These are phyloP conservation scores for Macrosiphum euphorbiae DNA, from an alignment of 2,888 invertebrate genomes.

Conservation along the genomic window DNA sequence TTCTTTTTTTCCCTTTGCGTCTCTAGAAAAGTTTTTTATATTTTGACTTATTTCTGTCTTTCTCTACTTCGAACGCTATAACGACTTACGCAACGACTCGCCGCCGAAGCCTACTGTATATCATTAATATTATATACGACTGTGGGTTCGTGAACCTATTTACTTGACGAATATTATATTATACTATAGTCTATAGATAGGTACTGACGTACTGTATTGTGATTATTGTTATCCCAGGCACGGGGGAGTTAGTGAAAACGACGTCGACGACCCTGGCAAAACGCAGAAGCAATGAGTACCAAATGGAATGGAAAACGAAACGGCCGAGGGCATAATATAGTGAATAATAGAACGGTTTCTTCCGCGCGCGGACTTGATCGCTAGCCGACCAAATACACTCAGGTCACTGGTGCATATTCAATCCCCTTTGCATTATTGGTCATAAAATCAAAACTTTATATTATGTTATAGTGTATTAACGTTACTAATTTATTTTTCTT, in stretches of 20 bases:
- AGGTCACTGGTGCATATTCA: background rate
- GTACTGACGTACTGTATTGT: background rate
- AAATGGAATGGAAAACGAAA: constrained; percentile 40
- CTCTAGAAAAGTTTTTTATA: background rate
- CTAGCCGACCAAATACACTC: background rate
- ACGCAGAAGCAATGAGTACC: background rate
- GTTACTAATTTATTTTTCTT: background rate
- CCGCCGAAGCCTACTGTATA: background rate
- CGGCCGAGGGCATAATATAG: background rate
- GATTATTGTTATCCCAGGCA: background rate
- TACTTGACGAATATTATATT: background rate
- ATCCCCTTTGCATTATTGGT: background rate
- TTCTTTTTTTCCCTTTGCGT: background rate
- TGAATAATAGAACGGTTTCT: background rate
- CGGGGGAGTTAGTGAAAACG: background rate
- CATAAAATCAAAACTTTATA: background rate
- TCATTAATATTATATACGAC: background rate
- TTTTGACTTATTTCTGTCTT: background rate
- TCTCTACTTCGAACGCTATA: background rate
- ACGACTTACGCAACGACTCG: background rate
- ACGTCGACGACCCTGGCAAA: background rate
- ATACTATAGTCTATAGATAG: background rate
- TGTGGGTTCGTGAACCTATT: background rate
- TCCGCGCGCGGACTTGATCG: background rate
- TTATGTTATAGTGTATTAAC: background rate